Evolutionary conservation across 2,888 invertebrate genomes (phyloP).

Genomic region (Conus canariensis): DNA sequence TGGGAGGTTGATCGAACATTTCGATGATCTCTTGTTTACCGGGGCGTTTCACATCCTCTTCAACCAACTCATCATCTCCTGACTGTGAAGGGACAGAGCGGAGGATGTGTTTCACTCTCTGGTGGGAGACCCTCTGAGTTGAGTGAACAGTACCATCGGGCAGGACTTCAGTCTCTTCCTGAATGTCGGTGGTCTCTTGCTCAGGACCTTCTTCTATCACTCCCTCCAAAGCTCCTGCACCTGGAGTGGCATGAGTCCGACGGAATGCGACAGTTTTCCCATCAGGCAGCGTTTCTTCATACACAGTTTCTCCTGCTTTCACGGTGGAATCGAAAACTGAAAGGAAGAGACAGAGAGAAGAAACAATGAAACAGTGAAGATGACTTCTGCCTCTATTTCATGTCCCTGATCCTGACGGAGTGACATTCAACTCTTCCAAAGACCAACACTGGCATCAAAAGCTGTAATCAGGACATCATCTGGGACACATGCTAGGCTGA

Average conservation of each 20-base stretch:
- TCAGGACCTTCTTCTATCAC: conserved; percentile 61
- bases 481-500: background rate
- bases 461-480: background rate
- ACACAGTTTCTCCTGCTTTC: conserved; percentile 54
- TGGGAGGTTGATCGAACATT: conserved; percentile 63
- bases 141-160: conserved; percentile 72
- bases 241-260: conserved; percentile 50
- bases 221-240: conserved; percentile 58
- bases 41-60: conserved; percentile 61
- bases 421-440: background rate
- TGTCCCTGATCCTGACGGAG: background rate
- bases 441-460: background rate
- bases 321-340: conserved; percentile 67
- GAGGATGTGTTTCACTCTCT: conserved; percentile 63
- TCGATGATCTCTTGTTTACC: conserved; percentile 57
- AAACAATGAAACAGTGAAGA: conserved; percentile 19
- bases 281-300: conserved; percentile 68
- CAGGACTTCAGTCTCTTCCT: conserved; percentile 67
- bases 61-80: conserved; percentile 62
- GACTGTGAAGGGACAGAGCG: conserved; percentile 59
- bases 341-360: conserved; percentile 56
- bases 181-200: conserved; percentile 58
- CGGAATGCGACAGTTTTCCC: conserved; percentile 67
- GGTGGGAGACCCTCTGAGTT: conserved; percentile 58
- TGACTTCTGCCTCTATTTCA: background rate